Percentiles rank a stretch among this genome's conserved stretches.
Conservation (phyloP, 2,113 vertebrate species). For the Oreotrochilus melanogaster region DNA sequence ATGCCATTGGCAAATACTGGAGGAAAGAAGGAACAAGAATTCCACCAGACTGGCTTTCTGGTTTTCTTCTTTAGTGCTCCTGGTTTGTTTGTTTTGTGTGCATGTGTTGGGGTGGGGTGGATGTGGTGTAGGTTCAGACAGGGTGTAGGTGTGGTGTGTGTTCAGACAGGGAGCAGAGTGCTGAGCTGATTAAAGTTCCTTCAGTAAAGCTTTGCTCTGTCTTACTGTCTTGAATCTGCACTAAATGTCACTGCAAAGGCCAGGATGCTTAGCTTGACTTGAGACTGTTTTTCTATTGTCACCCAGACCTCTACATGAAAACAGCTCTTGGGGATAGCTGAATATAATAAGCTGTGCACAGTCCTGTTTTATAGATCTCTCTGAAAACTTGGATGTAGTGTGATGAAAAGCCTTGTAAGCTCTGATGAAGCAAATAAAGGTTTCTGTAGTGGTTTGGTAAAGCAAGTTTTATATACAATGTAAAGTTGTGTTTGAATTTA, state of each 20-base stretch:
- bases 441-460: not conserved
- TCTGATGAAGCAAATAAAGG: not conserved
- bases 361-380: not conserved
- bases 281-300: not conserved
- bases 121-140: too few relatives aligned
- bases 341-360: not conserved
- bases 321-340: not conserved
- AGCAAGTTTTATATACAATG: not conserved
- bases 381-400: not conserved
- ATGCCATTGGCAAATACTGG: not conserved
- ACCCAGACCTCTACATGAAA: not conserved
- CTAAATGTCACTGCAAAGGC: not conserved
- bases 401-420: not conserved
- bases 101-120: too few relatives aligned
- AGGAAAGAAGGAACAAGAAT: not conserved
- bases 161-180: not conserved
- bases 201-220: not conserved
- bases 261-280: not conserved
- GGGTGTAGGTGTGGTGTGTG: fast-evolving
- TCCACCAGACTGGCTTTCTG: not conserved
- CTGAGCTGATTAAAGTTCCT: not conserved
- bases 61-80: not conserved
- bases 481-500: not conserved
- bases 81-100: not conserved
- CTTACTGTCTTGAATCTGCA: not conserved